Base-by-base conservation (phyloP, 2,797 vertebrate species). In the Octomys mimax region DNA sequence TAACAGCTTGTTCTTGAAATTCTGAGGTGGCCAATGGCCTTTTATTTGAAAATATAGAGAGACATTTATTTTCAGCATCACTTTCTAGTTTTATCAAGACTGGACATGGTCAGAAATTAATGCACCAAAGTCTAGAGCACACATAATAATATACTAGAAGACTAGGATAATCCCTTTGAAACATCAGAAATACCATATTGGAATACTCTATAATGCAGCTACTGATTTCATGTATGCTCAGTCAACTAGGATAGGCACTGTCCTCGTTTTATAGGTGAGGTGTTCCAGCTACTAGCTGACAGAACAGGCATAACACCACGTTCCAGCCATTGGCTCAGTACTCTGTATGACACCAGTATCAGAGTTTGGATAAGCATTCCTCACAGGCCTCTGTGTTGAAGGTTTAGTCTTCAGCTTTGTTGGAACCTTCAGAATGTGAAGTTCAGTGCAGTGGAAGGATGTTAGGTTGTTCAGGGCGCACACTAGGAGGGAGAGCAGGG, bases 1-100 rank as follows among this genome's bases (percentile, higher is more conserved):
- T 79, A 26, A 46, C 6, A 70, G 78, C 10, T 24, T 42, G 26
- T 57, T 70, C 75, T 81, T 89, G 33, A 6, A 64, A 26, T 64
- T 87, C 59, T 87, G 19, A 52, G 46, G 9, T 46, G 68, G 28
- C 33, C 39, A 80, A 24, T 46, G 71, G 26, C 59, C 77, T 46
- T 57, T 42, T 14, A 70, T 80, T 89, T 24, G 46, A 39, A 96
- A 84, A 89, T 80, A 77, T 39, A 96, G 71, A 81, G 19, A 89
- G 42, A 62, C 6, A 87, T 81, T 88, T 91, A 71, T 75, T 68
- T 91, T 83, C 80, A 83, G 75, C 3, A 52, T 36, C 2, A 31
- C 64, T 93, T 85, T 64, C 24, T 0, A 80, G 5, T 93, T 92
- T 92, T 36, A 84, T 36, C 10, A 91, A 90, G 62, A 71, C 84